A percentile compares a stretch with the other conserved stretches of the same genome.
Evolutionary conservation across 2,888 invertebrate species (phyloP).

Genomic region (Neoaliturus tenellus): DNA sequence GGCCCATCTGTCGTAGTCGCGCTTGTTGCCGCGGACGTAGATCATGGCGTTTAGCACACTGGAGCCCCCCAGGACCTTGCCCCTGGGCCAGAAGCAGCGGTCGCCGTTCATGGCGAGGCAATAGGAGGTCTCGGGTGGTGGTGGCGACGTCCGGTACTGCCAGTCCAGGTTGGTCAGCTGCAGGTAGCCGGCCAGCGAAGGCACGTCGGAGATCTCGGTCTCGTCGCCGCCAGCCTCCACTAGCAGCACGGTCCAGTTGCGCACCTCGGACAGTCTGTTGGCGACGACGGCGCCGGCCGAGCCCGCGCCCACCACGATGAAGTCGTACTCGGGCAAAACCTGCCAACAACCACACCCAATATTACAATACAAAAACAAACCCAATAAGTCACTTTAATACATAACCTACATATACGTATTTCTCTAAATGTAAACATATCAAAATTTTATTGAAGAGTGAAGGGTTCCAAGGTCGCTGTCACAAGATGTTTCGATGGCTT

Average conservation of each 20-base stretch:
- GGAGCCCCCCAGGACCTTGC: conserved; percentile 84
- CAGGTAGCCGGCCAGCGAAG: conserved; percentile 88
- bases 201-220: conserved; percentile 92
- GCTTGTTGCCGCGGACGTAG: conserved; percentile 91
- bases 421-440: too few relatives aligned
- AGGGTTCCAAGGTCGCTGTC: too few relatives aligned
- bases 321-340: conserved; percentile 89
- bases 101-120: conserved; percentile 92
- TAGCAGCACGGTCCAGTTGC: conserved; percentile 88
- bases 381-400: too few relatives aligned
- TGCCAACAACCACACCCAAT: conserved; percentile 71
- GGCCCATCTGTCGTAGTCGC: conserved; percentile 93
- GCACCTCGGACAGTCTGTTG: conserved; percentile 86
- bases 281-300: conserved; percentile 94
- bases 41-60: conserved; percentile 95
- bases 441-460: too few relatives aligned
- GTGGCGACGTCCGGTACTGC: conserved; percentile 91
- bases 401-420: too few relatives aligned
- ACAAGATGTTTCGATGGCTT: too few relatives aligned
- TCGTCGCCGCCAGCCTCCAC: conserved; percentile 90
- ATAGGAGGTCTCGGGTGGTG: conserved; percentile 85
- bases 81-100: conserved; percentile 94
- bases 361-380: too few relatives aligned
- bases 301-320: conserved; percentile 90
- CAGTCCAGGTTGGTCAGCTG: conserved; percentile 93